Percentiles rank a stretch among this genome's conserved stretches.
phyloP scores from a whole-genome alignment of 1,140 invertebrate genomes.

The Orius insidiosus region DNA sequence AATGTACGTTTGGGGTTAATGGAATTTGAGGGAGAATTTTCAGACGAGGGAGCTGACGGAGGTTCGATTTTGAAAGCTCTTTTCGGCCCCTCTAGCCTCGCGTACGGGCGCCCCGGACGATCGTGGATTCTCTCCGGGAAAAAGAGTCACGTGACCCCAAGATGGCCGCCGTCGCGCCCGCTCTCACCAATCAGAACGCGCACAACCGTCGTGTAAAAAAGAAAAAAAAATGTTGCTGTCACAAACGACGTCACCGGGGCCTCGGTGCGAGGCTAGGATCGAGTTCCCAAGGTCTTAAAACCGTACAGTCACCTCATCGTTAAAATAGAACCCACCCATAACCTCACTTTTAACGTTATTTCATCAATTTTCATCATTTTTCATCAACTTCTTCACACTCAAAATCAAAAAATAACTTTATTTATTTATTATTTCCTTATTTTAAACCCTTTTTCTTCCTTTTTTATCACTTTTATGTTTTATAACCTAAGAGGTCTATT shows the following conservation, averaged over 20 bases:
- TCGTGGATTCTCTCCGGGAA: slow-evolving; percentile 5
- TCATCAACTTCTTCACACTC: no score
- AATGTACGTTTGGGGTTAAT: neutral
- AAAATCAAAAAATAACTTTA: no score
- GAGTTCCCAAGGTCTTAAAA: slow-evolving; percentile 14
- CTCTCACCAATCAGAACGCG: slow-evolving; percentile 6
- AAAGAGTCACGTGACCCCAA: slow-evolving; percentile 11
- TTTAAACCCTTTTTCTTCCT: no score
- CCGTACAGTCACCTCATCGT: slow-evolving; percentile 8
- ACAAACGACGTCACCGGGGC: slow-evolving; percentile 4
- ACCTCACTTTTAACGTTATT: no score
- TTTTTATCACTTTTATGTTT: no score
- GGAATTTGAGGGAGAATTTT: neutral
- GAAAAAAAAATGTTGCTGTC: slow-evolving; percentile 10
- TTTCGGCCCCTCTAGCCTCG: slow-evolving; percentile 3
- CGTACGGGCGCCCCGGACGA: neutral
- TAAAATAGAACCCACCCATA: no score
- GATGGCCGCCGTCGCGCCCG: slow-evolving; percentile 3
- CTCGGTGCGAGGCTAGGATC: slow-evolving; percentile 10
- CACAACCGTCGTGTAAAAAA: neutral
- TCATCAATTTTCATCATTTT: no score
- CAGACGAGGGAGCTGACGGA: neutral
- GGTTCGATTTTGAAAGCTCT: slow-evolving; percentile 12
- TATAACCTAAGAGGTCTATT: no score
- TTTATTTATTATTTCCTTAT: no score